Evolutionary conservation across 1,140 invertebrate genomes (phyloP).

Genomic region (Patella vulgata): DNA sequence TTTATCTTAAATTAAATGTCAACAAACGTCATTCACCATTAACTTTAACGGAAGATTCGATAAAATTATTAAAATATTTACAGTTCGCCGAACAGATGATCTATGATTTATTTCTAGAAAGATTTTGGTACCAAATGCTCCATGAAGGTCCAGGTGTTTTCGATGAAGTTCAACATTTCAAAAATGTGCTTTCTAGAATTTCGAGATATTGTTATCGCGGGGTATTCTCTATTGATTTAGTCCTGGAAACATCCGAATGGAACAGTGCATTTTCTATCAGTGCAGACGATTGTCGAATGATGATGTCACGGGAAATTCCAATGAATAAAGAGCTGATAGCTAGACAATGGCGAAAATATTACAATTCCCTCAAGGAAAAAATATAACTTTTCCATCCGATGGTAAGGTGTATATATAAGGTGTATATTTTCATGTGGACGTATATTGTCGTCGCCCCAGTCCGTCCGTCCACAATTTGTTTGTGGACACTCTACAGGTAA

Average conservation of each 20-base stretch:
- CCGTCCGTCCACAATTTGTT: no score
- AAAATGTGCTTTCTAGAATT: conserved; percentile 22
- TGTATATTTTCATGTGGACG: no score
- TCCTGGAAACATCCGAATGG: conserved; percentile 1
- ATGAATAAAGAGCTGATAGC: background rate
- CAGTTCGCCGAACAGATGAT: conserved; percentile 28
- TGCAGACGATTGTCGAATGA: conserved; percentile 1
- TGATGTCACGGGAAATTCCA: background rate
- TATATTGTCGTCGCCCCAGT: no score
- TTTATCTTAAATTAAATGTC: conserved; percentile 27
- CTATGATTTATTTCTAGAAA: conserved; percentile 30
- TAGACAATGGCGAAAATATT: no score
- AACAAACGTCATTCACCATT: background rate
- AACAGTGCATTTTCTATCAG: conserved; percentile 11
- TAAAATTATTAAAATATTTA: conserved; percentile 5
- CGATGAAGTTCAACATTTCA: conserved; percentile 28
- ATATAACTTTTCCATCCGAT: no score
- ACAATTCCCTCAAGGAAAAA: no score
- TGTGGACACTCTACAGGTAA: no score
- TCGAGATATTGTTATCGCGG: conserved; percentile 4
- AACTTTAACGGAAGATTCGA: background rate
- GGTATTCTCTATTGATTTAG: background rate
- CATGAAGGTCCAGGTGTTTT: conserved; percentile 16
- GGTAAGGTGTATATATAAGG: no score
- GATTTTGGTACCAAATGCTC: conserved; percentile 18